phyloP scores from a whole-genome alignment of 2,888 invertebrate species.

The Cosmorhoe ocellata region DNA sequence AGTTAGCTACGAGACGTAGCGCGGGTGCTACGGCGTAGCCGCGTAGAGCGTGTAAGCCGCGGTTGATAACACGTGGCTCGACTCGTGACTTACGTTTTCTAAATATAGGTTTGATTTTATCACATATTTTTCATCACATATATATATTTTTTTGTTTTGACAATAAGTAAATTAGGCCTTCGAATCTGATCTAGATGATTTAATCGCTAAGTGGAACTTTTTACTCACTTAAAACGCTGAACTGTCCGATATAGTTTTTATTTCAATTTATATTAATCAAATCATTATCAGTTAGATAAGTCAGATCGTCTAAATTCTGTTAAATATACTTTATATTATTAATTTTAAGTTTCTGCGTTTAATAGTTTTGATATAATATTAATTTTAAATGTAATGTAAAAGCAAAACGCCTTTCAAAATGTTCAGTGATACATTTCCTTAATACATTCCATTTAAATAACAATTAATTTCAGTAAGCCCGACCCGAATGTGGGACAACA shows the following conservation, averaged over 20 bases:
- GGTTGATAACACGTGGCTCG: constrained; percentile 48
- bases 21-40: constrained; percentile 57
- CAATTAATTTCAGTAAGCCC: constrained; percentile 18
- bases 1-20: constrained; percentile 73
- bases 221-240: no score
- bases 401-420: neutral
- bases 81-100: constrained; percentile 23
- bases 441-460: constrained; percentile 17
- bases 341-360: no score
- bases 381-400: neutral
- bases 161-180: no score
- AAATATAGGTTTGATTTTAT: neutral
- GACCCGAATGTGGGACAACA: constrained; percentile 7
- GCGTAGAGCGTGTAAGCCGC: constrained; percentile 33
- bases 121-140: no score
- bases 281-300: neutral
- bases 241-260: no score
- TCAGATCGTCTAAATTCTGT: neutral
- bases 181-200: no score
- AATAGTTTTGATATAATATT: no score
- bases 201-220: no score
- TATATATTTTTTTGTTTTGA: no score
- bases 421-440: neutral
- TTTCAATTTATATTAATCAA: no score
- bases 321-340: no score